Evolutionary conservation across 92 coral and sea anemone species (phyloP), one percentile per base, ranked within the genome.

Genomic region (Phenganax subtilis): DNA sequence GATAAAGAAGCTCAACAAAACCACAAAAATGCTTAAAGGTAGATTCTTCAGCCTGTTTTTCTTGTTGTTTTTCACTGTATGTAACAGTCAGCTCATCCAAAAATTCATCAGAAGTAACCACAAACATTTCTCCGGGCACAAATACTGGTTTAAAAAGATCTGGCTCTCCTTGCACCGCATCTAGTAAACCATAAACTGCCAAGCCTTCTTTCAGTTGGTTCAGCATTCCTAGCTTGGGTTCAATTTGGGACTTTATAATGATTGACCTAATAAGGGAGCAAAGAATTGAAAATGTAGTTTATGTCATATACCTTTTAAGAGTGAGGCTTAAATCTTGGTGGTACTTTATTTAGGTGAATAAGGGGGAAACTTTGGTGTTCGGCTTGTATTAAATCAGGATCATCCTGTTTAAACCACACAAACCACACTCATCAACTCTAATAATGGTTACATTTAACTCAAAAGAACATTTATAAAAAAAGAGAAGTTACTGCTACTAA

Each of bases 71-170:
- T 4, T 81, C 77, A 71, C 90, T 85, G 87, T 87, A 85, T 66
- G 73, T 67, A 55, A 85, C 85, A 17, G 73, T 75, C 57, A 89
- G 64, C 29, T 89, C 59, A 65, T 89, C 90, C 77, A 76, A 84
- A 82, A 87, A 89, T 87, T 87, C 87, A 82, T 89, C 92, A 60
- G 92, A 87, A 51, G 88, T 78, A 83, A 89, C 86, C 61, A 83
- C 73, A 79, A 85, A 89, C 82, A 60, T 37, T 71, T 63, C 84
- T 9, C 85, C 85, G 80, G 65, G 82, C 72, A 80, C 84, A 84
- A 87, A 87, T 44, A 87, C 90, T 75, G 92, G 90, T 76, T 90
- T 78, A 82, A 90, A 90, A 71, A 85, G 65, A 79, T 87, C 85
- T 54, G 80, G 81, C 44, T 85, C 54, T 72, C 84, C 82, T 71